Evolutionary conservation across 2,113 vertebrate species (phyloP).

Genomic region (Sylvilagus bachmani): DNA sequence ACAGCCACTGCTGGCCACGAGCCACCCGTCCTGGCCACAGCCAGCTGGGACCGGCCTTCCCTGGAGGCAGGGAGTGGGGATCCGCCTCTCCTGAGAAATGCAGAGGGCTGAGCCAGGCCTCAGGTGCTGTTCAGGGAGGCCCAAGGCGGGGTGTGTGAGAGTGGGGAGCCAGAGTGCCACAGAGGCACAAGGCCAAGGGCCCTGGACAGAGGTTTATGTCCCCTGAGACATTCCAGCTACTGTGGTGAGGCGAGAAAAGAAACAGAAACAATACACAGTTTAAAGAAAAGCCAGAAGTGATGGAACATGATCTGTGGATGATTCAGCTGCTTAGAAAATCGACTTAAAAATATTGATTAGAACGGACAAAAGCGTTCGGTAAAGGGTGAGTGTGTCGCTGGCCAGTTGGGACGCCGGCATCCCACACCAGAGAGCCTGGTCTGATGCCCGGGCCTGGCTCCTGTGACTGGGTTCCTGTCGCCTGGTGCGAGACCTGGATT

Average conservation of each 20-base stretch:
- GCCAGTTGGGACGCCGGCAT: too few species aligned
- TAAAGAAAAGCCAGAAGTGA: neutral
- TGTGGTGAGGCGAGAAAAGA: neutral
- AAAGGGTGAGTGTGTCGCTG: too few species aligned
- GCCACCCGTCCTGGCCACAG: neutral
- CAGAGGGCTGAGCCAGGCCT: neutral
- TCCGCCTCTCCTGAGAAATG: neutral
- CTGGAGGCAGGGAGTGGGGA: neutral
- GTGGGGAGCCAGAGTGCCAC: too few species aligned
- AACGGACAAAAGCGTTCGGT: neutral
- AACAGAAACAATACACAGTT: neutral
- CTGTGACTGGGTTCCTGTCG: too few species aligned
- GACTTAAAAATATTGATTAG: neutral
- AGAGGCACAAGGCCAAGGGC: neutral
- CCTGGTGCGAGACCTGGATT: too few species aligned
- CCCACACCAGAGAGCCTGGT: too few species aligned
- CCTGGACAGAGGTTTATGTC: rapidly evolving
- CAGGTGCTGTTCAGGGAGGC: neutral
- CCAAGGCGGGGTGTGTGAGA: neutral
- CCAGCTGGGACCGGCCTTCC: neutral
- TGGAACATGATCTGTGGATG: neutral
- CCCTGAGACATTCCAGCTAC: neutral
- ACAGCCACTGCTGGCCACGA: neutral
- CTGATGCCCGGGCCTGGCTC: too few species aligned
- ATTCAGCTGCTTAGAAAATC: neutral